These are phyloP conservation scores for Aurelia aurita DNA, from an alignment of 30 jellyfish, hydroid and myxozoan species.

Conservation along the genomic window DNA sequence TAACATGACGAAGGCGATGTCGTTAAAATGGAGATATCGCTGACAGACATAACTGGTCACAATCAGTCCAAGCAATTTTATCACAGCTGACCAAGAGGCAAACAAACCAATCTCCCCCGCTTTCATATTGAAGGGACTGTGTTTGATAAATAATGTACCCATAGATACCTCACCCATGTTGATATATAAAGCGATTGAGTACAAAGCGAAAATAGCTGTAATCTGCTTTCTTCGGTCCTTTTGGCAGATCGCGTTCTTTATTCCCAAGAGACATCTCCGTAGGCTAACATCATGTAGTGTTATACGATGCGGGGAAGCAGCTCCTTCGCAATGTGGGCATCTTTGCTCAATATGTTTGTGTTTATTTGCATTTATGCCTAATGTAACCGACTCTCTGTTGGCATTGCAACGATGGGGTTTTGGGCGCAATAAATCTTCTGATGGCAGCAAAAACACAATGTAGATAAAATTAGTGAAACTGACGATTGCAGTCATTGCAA, in stretches of 20 bases:
- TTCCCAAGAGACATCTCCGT: no score
- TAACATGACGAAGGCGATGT: conserved; percentile 11
- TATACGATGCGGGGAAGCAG: no score
- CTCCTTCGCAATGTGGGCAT: no score
- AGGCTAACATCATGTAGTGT: no score
- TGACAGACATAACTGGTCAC: conserved; percentile 6
- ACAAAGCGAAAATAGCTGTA: neutral
- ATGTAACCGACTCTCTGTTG: no score
- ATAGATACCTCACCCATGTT: conserved; percentile 35
- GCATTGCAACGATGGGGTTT: no score
- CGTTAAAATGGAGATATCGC: conserved; percentile 2
- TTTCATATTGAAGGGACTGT: conserved; percentile 35
- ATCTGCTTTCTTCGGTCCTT: conserved; percentile 5
- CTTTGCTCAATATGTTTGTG: no score
- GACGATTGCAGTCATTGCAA: no score
- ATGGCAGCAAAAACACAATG: no score
- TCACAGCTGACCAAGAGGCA: neutral
- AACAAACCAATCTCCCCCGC: conserved; percentile 18
- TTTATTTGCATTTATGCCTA: no score
- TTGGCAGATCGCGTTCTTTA: neutral
- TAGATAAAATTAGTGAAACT: no score
- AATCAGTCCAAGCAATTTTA: conserved; percentile 18
- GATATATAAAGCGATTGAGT: neutral
- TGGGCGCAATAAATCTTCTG: no score
- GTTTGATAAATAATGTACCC: conserved; percentile 30